Evolutionary conservation across 2,888 invertebrate species (phyloP).

Genomic region (Netelia fuscicornis): DNA sequence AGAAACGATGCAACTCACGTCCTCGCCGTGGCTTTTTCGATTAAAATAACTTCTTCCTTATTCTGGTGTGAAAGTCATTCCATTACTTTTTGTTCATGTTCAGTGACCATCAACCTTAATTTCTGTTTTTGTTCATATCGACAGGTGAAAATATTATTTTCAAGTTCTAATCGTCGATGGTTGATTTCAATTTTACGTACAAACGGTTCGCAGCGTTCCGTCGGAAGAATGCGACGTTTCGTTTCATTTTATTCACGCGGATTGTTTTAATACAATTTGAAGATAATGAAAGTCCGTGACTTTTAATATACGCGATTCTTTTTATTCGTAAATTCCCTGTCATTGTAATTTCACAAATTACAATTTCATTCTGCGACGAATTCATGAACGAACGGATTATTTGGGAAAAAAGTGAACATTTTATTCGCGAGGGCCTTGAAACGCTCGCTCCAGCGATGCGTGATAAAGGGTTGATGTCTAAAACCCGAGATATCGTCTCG

Average conservation of each 20-base stretch:
- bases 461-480: conserved; percentile 1
- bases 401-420: neutral
- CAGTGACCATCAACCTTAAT: no score
- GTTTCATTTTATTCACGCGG: neutral
- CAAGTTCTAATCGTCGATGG: neutral
- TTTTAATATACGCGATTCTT: neutral
- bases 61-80: conserved; percentile 18
- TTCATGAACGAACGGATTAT: neutral
- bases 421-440: neutral
- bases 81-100: neutral
- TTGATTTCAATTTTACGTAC: neutral
- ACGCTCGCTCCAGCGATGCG: conserved; percentile 7
- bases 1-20: conserved; percentile 63
- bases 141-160: neutral
- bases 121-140: neutral
- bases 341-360: neutral
- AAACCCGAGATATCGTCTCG: neutral
- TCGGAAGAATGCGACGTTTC: conserved; percentile 28
- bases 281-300: neutral
- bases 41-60: conserved; percentile 23
- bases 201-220: conserved; percentile 33
- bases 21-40: conserved; percentile 5
- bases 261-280: no score
- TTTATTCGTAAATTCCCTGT: neutral
- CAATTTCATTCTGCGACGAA: neutral